Evolutionary conservation across 2,113 vertebrate species (phyloP), one percentile per base, ranked within the genome.

Genomic region (Cyprinodon tularosa): DNA sequence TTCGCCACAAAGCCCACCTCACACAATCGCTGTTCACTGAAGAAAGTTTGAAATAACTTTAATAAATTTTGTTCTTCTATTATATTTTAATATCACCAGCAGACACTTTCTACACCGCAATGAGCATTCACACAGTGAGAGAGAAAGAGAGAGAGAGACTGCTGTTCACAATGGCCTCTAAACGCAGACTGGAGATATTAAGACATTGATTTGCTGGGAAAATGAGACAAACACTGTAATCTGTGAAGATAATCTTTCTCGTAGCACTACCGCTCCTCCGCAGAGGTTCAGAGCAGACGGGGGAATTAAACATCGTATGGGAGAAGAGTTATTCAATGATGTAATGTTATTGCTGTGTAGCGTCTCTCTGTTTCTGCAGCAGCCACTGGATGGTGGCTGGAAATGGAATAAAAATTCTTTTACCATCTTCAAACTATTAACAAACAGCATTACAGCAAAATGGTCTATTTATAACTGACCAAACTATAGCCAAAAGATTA

Each of bases 151-250:
- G 63, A 22, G 60, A 37, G 60, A 4, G 22, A 13, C 42, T 0
- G 64, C 40, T 12, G 64, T 22, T 66, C 7, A 12, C n/a, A 47
- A 8, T 42, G 0, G 64, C n/a, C 11, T 44, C 44, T 47, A 66
- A 66, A 66, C 29, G 22, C 64, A 66, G 20, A 66, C 42, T 66
- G 42, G 13, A 66, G 64, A 66, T 66, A 66, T 66, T 47, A 47
- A 66, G 64, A 66, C 64, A 66, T 66, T 42, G 42, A 66, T 66
- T 66, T 66, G 64, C 9, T 13, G 4, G 40, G 42, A 47, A 66
- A 66, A 66, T 47, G 64, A 66, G 64, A 66, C 64, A 66, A 66
- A 66, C 64, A 66, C n/a, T 66, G 64, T 66, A 66, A 66, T 66
- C 64, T 66, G 64, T 47, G 64, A 14, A 66, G 64, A 66, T 66